Conservation (phyloP, 2,888 invertebrate genomes). For the Heteromyza rotundicornis region DNA sequence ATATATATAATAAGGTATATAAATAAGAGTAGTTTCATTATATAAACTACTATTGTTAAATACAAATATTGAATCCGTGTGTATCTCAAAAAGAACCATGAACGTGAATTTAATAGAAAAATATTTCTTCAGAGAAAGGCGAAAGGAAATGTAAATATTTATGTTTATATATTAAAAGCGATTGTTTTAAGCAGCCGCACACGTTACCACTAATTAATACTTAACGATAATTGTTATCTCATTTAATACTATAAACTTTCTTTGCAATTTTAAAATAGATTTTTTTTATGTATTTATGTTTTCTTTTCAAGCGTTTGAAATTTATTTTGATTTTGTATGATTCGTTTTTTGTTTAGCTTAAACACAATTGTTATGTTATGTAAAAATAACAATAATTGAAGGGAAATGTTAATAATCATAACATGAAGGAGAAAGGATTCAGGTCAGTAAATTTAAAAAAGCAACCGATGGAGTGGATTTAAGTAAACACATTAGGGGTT, state of each 20-base stretch:
- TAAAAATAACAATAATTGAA: neutral
- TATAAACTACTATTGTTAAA: too few species aligned
- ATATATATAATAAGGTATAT: too few species aligned
- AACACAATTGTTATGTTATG: neutral
- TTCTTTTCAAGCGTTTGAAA: neutral
- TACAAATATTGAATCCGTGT: too few species aligned
- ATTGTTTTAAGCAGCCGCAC: conserved; percentile 22
- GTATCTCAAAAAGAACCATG: too few species aligned
- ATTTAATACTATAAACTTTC: conserved; percentile 41
- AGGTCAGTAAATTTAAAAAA: neutral
- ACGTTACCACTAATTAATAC: conserved; percentile 34
- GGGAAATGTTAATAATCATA: neutral
- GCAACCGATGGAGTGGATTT: neutral
- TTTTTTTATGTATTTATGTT: neutral
- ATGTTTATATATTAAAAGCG: conserved; percentile 28
- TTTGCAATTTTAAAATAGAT: conserved; percentile 29
- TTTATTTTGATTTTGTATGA: conserved; percentile 1
- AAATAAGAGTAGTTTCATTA: too few species aligned
- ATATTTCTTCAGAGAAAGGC: too few species aligned
- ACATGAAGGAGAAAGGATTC: neutral
- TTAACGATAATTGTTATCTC: conserved; percentile 38
- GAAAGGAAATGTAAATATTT: conserved; percentile 38
- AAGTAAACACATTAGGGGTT: conserved; percentile 2
- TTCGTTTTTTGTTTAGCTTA: neutral
- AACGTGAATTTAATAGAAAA: too few species aligned